Base-by-base conservation (phyloP, 2,888 invertebrate genomes). In the Apantesis nais region DNA sequence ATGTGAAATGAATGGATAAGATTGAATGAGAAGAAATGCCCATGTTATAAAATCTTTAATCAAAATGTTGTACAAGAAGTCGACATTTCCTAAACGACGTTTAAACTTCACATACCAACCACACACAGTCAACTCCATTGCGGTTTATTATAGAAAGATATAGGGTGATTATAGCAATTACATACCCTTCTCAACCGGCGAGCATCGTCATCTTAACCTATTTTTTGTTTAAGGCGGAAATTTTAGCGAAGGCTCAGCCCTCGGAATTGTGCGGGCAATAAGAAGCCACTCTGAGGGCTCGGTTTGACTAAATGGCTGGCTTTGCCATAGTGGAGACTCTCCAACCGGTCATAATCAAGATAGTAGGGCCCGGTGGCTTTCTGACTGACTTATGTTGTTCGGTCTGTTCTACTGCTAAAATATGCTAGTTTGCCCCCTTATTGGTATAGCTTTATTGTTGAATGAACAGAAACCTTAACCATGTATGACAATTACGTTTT, bases 401-500 rank as follows among this genome's bases (percentile, higher is more conserved):
- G 16, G 19, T 44, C 5, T 19, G 19, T 3, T 4, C 8, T 19
- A 52, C 0, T n/a, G 9, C 8, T 9, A 9, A 48, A 52, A n/a
- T 55, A 14, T 25, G 1, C 12, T 55, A 55, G 25, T 55, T 25
- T 52, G 9, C 4, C n/a, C 2, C 4, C n/a, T 5, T 14, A 29
- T 44, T 44, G 44, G 16, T 44, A 44, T 44, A 44, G 61, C 62
- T 66, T 60, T 62, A 65, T 31, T 74, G 76, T 78, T 63, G 72
- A 70, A 69, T 62, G 73, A 55, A 73, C 73, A 71, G 68, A 76
- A 79, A 76, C 77, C 75, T 65, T 68, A 62, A 44, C n/a, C 66
- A 81, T 78, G 78, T 77, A 81, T 74, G 71, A 77, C 71, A 67
- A 71, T 74, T 76, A 81, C 70, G 72, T 75, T 79, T 79, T 78